Conservation (phyloP, 2,113 vertebrate species). For the Oryzias curvinotus region DNA sequence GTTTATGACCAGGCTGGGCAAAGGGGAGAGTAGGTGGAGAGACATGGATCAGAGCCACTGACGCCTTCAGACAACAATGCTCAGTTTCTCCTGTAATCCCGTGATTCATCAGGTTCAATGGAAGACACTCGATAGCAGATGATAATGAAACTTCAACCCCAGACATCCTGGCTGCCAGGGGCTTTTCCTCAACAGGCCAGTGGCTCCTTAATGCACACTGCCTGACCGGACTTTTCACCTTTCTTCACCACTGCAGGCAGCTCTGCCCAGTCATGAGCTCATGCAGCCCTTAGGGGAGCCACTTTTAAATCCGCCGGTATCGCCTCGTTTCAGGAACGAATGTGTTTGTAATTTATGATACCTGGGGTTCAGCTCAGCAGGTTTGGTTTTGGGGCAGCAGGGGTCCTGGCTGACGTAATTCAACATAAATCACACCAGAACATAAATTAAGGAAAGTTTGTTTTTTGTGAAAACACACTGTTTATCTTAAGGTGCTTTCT, state of each 20-base stretch:
- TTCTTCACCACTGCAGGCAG: conserved; percentile 23
- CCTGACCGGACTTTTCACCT: conserved; percentile 45
- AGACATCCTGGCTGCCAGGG: conserved; percentile 67
- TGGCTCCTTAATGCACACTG: conserved; percentile 48
- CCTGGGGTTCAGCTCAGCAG: not conserved
- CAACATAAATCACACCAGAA: no score
- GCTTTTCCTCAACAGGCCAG: conserved; percentile 63
- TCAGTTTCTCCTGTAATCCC: conserved; percentile 69
- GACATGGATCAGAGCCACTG: conserved; percentile 63
- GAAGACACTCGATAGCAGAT: conserved; percentile 70
- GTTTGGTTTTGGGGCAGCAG: not conserved
- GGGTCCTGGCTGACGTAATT: no score
- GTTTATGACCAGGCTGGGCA: conserved; percentile 51
- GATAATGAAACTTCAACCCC: conserved; percentile 69
- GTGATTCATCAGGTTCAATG: conserved; percentile 67
- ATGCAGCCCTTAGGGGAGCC: conserved; percentile 12
- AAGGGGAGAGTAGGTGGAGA: conserved; percentile 39
- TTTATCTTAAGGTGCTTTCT: no score
- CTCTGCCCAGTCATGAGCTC: conserved; percentile 45
- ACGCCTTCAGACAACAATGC: conserved; percentile 73
- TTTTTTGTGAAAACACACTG: no score
- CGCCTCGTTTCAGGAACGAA: conserved; percentile 16
- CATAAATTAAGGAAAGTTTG: no score
- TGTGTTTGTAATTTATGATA: conserved; percentile 7
- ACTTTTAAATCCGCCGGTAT: conserved; percentile 28